Base-by-base conservation (phyloP, 2,797 vertebrate genomes). In the Ctenochaetus hawaiiensis region DNA sequence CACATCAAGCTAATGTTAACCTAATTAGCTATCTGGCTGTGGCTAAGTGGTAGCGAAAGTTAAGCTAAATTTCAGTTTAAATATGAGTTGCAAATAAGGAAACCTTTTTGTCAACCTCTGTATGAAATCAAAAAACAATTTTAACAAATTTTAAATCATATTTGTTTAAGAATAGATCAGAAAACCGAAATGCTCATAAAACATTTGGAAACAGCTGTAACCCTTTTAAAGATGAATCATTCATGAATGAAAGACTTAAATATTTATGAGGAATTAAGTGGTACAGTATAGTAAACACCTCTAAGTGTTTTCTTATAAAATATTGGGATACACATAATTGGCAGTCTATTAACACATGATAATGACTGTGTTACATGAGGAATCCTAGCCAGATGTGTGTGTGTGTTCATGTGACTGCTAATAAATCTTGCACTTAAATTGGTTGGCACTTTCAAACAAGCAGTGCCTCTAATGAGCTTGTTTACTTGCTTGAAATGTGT, bases 391-490 rank as follows among this genome's bases (percentile, higher is more conserved):
- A 88, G 70, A 87, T 87, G 85, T 86, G 82, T 78, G 76, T 34
- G 48, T 30, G 26, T 30, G 26, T 86, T 81, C 77, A 74, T 34
- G 47, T 86, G 82, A 84, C 68, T 45, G 73, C 61, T 81, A 78
- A 80, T 76, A 63, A 82, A 82, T 83, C 69, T 75, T 26, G 65
- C 67, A 41, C 80, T 90, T 48, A 39, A 60, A 78, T 88, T 18
- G 66, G 80, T 80, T 22, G 56, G 78, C 82, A 82, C 82, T 81
- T 89, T 84, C 66, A 77, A 85, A 88, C 86, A 87, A 89, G 92
- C 91, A 84, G 80, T 89, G 85, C 65, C 49, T 57, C 72, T 91
- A 89, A 91, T 86, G 84, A 87, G 87, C 80, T 90, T 90, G 89
- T 93, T 91, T 91, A 90, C 88, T 84, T 74, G 75, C 60, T 79